These are phyloP conservation scores for Bedellia somnulentella DNA, from an alignment of 2,888 invertebrate species.

Conservation along the genomic window DNA sequence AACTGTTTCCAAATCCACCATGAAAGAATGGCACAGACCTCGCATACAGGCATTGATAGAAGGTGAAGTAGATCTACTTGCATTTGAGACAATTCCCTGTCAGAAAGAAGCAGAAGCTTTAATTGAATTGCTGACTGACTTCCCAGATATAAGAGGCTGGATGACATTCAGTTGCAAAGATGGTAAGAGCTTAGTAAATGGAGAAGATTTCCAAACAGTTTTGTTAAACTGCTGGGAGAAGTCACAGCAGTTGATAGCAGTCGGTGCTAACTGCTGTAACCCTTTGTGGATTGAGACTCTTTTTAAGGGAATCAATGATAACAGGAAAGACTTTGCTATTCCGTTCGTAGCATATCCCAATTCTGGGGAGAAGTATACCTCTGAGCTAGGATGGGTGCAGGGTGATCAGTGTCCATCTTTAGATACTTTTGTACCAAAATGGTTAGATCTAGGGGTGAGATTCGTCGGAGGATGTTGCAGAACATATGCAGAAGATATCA, in stretches of 20 bases:
- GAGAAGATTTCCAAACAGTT: slow-evolving; percentile 72
- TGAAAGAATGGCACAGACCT: slow-evolving; percentile 82
- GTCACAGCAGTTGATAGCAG: slow-evolving; percentile 66
- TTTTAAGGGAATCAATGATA: slow-evolving; percentile 28
- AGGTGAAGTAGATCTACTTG: slow-evolving; percentile 82
- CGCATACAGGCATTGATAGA: slow-evolving; percentile 75
- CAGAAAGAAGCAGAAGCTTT: slow-evolving; percentile 79
- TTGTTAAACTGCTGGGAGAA: slow-evolving; percentile 67
- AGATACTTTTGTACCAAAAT: slow-evolving; percentile 69
- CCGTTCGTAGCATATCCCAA: slow-evolving; percentile 90
- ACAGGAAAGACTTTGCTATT: slow-evolving; percentile 29
- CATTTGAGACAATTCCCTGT: slow-evolving; percentile 90
- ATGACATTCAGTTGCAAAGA: slow-evolving; percentile 80
- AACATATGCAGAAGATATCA: slow-evolving; percentile 76
- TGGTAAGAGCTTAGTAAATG: slow-evolving; percentile 65
- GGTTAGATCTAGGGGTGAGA: slow-evolving; percentile 76
- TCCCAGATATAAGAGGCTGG: slow-evolving; percentile 81
- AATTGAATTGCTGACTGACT: slow-evolving; percentile 73
- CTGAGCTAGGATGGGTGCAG: slow-evolving; percentile 66
- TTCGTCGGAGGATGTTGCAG: slow-evolving; percentile 92
- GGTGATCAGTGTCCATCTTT: slow-evolving; percentile 66
- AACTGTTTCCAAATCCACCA: slow-evolving; percentile 56
- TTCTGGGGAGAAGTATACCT: slow-evolving; percentile 77
- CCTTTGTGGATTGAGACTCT: slow-evolving; percentile 31
- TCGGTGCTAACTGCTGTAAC: slow-evolving; percentile 84